Percentiles rank a stretch among this genome's conserved stretches.
Evolutionary conservation across 2,888 invertebrate species (phyloP).

Genomic region (Melieria picta): DNA sequence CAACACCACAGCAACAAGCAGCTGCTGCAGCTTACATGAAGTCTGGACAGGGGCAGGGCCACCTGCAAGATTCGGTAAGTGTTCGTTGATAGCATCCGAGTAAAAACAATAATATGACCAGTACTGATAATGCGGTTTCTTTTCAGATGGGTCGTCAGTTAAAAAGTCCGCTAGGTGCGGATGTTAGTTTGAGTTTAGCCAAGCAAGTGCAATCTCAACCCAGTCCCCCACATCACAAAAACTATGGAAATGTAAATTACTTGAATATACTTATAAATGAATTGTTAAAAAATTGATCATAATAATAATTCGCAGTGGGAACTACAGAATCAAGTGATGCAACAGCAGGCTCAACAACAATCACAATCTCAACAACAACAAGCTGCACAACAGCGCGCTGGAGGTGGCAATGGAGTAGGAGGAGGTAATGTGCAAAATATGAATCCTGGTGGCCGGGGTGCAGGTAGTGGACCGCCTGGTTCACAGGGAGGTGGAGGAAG

Average conservation of each 20-base stretch:
- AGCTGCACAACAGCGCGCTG: slow-evolving; percentile 40
- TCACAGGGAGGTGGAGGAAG: slow-evolving; percentile 47
- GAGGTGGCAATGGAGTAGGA: slow-evolving; percentile 42
- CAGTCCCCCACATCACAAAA: slow-evolving; percentile 66
- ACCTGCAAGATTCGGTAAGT: slow-evolving; percentile 66
- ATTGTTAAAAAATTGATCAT: background rate
- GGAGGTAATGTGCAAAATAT: slow-evolving; percentile 50
- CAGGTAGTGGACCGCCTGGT: slow-evolving; percentile 43
- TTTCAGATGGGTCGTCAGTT: slow-evolving; percentile 64
- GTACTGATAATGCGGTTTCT: background rate
- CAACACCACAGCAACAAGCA: slow-evolving; percentile 56
- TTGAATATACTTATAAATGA: background rate
- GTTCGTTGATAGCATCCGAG: background rate
- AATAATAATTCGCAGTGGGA: slow-evolving; percentile 60
- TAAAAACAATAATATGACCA: no score
- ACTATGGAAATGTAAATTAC: slow-evolving; percentile 64
- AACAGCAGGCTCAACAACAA: slow-evolving; percentile 59
- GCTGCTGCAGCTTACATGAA: slow-evolving; percentile 63
- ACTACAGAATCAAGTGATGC: slow-evolving; percentile 66
- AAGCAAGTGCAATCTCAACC: slow-evolving; percentile 66
- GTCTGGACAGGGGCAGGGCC: slow-evolving; percentile 63
- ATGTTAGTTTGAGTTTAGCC: slow-evolving; percentile 63
- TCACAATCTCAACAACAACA: slow-evolving; percentile 43
- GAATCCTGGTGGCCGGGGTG: slow-evolving; percentile 46
- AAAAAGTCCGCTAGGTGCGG: slow-evolving; percentile 65